Evolutionary conservation across 2,113 vertebrate genomes (phyloP).

Genomic region (Xerus inauris): DNA sequence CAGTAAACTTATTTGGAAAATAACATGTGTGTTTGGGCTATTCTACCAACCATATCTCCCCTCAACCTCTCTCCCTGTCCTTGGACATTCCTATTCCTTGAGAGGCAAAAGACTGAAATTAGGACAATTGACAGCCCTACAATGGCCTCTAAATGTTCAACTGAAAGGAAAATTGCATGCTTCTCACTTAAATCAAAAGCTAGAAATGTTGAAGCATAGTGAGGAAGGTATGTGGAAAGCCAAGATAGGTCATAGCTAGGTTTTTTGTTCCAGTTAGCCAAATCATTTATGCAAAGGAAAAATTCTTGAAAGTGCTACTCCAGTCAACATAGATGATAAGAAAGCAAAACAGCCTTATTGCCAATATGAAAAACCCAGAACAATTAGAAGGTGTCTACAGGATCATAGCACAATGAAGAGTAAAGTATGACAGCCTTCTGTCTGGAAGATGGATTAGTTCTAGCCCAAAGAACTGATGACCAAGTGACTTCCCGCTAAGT

Average conservation of each 20-base stretch:
- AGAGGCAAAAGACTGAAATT: no score
- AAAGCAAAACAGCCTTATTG: not conserved
- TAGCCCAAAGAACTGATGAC: not conserved
- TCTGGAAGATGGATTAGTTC: not conserved
- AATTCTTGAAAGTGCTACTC: not conserved
- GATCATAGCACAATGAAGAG: not conserved
- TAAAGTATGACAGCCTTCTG: not conserved
- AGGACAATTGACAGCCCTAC: not conserved
- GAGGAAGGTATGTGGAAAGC: not conserved
- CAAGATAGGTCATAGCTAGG: not conserved
- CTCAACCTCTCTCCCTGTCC: not conserved
- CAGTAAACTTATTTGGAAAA: no score
- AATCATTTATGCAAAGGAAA: not conserved
- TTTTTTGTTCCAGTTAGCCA: not conserved
- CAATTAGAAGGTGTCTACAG: not conserved
- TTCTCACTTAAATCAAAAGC: not conserved
- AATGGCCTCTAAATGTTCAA: not conserved
- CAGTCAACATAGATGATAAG: not conserved
- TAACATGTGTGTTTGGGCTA: no score
- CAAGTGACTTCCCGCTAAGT: no score
- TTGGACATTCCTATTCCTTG: no score
- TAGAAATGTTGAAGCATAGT: not conserved
- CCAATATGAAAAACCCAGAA: not conserved
- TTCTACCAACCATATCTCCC: no score
- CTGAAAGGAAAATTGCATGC: not conserved